phyloP scores from a whole-genome alignment of 2,113 vertebrate species.

The Zootoca vivipara region DNA sequence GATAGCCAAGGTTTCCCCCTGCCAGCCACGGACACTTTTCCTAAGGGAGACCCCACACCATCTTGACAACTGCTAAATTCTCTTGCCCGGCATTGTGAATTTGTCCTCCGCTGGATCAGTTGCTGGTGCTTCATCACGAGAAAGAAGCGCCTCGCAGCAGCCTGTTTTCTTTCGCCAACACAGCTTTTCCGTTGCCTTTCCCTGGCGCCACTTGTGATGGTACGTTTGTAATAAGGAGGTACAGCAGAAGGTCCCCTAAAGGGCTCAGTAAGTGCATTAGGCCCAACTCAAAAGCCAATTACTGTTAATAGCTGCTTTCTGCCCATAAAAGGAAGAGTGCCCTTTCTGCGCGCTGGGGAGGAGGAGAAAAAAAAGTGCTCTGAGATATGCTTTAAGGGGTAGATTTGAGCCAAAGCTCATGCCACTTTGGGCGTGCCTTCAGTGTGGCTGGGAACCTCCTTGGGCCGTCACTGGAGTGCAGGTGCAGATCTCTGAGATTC shows the following conservation, averaged over 20 bases:
- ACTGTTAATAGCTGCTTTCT: slow-evolving; percentile 16
- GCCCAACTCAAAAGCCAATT: slow-evolving; percentile 5
- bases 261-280: background rate
- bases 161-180: background rate
- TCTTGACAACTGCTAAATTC: too few species aligned
- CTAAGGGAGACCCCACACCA: background rate
- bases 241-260: slow-evolving; percentile 12
- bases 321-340: slow-evolving; percentile 42
- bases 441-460: rapidly evolving
- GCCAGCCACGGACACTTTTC: background rate
- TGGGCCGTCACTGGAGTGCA: too few species aligned
- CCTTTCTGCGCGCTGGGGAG: background rate
- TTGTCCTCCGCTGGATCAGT: background rate
- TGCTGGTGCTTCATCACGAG: too few species aligned
- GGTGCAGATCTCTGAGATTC: background rate
- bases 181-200: background rate
- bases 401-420: background rate
- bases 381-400: background rate
- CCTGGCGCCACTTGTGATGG: background rate
- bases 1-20: background rate
- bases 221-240: background rate
- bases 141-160: background rate
- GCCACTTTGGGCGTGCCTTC: background rate
- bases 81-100: background rate
- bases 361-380: slow-evolving; percentile 19